These are phyloP conservation scores for Prionailurus viverrinus DNA, from an alignment of 2,113 vertebrate species.

Conservation along the genomic window DNA sequence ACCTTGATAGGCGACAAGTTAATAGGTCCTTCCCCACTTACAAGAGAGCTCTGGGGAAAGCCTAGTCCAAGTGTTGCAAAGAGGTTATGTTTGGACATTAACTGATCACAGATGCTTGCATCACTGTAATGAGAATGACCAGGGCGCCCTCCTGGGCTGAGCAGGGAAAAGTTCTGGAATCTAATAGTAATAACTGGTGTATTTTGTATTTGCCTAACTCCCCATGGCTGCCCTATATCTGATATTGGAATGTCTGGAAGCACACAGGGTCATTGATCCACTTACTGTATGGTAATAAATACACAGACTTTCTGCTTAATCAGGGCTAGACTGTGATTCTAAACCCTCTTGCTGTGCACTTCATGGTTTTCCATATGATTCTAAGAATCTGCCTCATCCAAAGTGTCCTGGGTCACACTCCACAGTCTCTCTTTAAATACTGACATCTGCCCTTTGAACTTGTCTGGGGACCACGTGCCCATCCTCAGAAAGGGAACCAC, in stretches of 20 bases:
- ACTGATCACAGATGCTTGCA: neutral
- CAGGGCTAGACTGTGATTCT: neutral
- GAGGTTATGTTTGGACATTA: neutral
- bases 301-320: neutral
- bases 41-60: neutral
- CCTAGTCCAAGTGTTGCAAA: neutral
- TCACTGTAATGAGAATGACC: neutral
- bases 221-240: neutral
- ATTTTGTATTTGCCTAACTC: neutral
- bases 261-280: neutral
- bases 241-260: neutral
- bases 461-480: neutral
- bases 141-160: neutral
- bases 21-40: neutral
- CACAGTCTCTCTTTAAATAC: neutral
- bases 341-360: neutral
- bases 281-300: neutral
- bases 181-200: neutral
- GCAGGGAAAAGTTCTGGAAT: neutral
- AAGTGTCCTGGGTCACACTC: neutral
- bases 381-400: neutral
- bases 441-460: constrained; percentile 4
- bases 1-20: neutral
- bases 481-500: neutral
- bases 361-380: neutral